These are phyloP conservation scores for Actinopyga echinites DNA, from an alignment of 53 echinoderm and acorn worm species.

Conservation along the genomic window DNA sequence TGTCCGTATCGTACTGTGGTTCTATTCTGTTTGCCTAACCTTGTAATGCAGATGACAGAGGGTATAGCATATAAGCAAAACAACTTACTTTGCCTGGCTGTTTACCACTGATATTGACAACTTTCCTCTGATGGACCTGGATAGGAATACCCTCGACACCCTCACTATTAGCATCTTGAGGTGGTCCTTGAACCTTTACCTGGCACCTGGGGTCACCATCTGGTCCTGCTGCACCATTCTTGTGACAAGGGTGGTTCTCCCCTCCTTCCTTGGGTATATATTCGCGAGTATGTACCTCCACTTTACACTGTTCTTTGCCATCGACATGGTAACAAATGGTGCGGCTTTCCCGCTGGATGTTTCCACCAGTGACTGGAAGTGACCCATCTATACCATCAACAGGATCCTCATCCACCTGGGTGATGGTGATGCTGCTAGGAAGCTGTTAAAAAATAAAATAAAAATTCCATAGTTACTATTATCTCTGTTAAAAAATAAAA, in stretches of 20 bases:
- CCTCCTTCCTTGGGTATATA: constrained; percentile 23
- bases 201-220: constrained; percentile 29
- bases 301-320: constrained; percentile 64
- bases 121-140: constrained; percentile 20
- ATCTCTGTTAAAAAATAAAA: too few species aligned
- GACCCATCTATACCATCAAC: not conserved
- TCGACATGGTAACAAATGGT: constrained; percentile 61
- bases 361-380: not conserved
- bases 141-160: not conserved
- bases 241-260: not conserved
- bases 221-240: constrained; percentile 1
- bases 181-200: constrained; percentile 38
- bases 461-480: too few species aligned
- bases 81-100: constrained; percentile 16
- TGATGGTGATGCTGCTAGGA: too few species aligned
- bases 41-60: too few species aligned
- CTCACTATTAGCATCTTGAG: constrained; percentile 38
- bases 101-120: constrained; percentile 14
- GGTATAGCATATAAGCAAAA: not conserved
- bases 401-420: not conserved
- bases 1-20: too few species aligned
- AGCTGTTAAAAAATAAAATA: too few species aligned
- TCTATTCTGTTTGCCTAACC: too few species aligned
- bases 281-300: constrained; percentile 50
- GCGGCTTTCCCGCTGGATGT: constrained; percentile 56